Base-by-base conservation (phyloP, 1,140 invertebrate genomes). In the Lepidurus packardi region DNA sequence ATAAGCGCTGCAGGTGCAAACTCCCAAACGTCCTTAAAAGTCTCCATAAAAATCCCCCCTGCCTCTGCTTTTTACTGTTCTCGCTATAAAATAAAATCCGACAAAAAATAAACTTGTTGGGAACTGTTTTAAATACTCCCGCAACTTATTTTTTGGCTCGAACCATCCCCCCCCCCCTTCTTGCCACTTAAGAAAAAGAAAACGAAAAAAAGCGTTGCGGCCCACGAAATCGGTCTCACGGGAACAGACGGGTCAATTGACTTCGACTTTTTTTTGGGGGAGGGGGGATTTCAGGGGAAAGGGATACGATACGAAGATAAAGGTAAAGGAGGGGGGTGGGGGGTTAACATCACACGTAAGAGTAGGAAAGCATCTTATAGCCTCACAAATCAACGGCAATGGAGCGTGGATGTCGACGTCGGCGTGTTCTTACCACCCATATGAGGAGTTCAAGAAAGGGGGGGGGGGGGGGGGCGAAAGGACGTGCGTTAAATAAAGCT, bases 91-190 rank as follows among this genome's bases (percentile, higher is more conserved):
- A 24, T 86, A 86, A 80, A 86, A 86, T 80, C 83, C 83, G 78
- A 86, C 85, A 6, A 81, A 85, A 73, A 86, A 86, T 82, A 84
- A 84, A 44, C 81, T 86, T 73, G 81, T 85, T 77, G 85, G 85
- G 9, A 80, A 65, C 53, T 65, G 53, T 65, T 65, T 65, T 7
- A 16, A 65, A 65, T n/a, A n/a, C 53, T 65, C 53, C n/a, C 4
- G 16, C 53, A 34, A 34, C 34, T 34, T 34, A 21, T 65, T 13
- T 21, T 65, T 65, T 65, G 53, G 53, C 53, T 65, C n/a, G n/a
- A n/a, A 21, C 47, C 21, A 65, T 21, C 53, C 10, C 53, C 16
- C 0, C 53, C 21, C 53, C 53, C 53, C 2, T 16, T 65, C 16
- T 16, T 65, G 16, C 5, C 53, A 65, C 53, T 21, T 65, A 65